Evolutionary conservation across 2,888 invertebrate species (phyloP).

Genomic region (Cantharis flavilabris): DNA sequence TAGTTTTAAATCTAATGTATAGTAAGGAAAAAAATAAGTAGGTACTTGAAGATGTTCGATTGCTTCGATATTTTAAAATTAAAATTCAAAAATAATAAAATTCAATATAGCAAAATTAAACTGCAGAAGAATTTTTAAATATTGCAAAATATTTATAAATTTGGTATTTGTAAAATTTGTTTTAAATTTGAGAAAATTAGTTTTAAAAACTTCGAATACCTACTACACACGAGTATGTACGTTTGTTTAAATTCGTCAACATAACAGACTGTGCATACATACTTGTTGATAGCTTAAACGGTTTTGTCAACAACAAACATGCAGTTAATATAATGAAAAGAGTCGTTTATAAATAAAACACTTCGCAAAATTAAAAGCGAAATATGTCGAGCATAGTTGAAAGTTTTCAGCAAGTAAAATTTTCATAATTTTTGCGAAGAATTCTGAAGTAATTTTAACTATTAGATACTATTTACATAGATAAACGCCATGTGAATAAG

Average conservation of each 20-base stretch:
- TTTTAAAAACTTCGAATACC: not conserved
- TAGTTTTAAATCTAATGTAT: no score
- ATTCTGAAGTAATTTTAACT: not conserved
- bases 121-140: no score
- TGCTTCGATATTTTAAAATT: no score
- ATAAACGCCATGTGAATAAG: not conserved
- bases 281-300: not conserved
- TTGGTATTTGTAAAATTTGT: no score
- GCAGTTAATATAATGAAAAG: not conserved
- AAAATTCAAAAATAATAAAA: no score
- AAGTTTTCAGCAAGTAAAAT: not conserved
- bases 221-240: not conserved
- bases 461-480: not conserved
- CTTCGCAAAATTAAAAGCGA: not conserved
- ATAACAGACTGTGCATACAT: not conserved
- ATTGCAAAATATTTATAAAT: no score
- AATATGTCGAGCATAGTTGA: not conserved
- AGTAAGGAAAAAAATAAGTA: no score
- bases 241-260: not conserved
- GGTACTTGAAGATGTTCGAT: no score
- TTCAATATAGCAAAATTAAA: no score
- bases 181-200: not conserved
- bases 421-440: not conserved
- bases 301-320: not conserved
- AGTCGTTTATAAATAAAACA: not conserved